These are phyloP conservation scores for Mactra quadrangularis DNA, from an alignment of 1,140 invertebrate species.

Conservation along the genomic window DNA sequence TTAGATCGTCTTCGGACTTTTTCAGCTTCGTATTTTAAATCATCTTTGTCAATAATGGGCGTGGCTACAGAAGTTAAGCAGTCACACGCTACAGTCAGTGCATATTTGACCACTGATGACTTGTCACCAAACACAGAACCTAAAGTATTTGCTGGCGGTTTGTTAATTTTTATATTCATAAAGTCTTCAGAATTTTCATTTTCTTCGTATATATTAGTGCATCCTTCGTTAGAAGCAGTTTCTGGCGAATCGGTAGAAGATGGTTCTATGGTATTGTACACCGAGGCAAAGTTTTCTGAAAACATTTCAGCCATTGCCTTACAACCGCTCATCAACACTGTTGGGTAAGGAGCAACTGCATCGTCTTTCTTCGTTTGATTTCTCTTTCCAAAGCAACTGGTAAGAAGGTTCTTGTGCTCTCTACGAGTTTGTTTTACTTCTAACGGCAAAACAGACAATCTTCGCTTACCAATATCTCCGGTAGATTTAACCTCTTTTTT, in stretches of 20 bases:
- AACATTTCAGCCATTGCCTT: neutral
- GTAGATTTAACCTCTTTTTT: neutral
- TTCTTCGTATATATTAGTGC: neutral
- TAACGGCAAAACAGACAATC: neutral
- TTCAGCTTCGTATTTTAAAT: neutral
- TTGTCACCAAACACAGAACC: constrained; percentile 17
- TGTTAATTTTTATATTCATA: neutral
- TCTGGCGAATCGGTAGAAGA: neutral
- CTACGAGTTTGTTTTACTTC: neutral
- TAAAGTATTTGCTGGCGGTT: neutral
- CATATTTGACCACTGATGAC: constrained; percentile 18
- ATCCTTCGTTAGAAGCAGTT: neutral
- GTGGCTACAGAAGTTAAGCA: neutral
- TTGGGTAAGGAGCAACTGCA: neutral
- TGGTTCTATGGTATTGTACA: neutral
- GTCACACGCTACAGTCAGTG: constrained; percentile 8
- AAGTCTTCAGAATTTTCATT: neutral
- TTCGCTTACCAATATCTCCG: neutral
- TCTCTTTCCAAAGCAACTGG: neutral
- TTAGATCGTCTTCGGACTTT: neutral
- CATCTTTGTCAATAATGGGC: constrained; percentile 4
- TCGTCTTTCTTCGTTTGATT: neutral
- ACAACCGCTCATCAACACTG: constrained; percentile 6
- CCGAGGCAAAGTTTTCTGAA: neutral
- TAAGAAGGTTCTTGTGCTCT: neutral